Evolutionary conservation across 2,113 vertebrate species (phyloP).

Genomic region (Halichoeres trimaculatus): DNA sequence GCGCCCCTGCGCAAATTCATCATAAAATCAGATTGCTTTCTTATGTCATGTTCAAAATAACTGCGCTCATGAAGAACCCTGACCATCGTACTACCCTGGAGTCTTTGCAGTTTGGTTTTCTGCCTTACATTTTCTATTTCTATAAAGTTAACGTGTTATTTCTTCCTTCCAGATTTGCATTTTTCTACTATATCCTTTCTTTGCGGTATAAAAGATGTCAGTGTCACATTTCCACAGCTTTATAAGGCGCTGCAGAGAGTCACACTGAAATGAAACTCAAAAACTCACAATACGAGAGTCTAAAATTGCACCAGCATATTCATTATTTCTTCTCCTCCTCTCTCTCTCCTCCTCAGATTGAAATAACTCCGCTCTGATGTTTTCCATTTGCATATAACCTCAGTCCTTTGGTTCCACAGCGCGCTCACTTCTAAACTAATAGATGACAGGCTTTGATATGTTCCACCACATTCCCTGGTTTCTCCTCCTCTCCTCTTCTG

Average conservation of each 20-base stretch:
- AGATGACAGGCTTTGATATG: constrained; percentile 38
- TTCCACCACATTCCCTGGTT: constrained; percentile 22
- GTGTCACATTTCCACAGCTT: background rate
- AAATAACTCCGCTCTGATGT: constrained; percentile 30
- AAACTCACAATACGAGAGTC: background rate
- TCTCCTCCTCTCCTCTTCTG: background rate
- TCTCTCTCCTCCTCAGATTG: constrained; percentile 5
- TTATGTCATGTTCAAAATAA: too few species aligned
- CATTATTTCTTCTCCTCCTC: background rate
- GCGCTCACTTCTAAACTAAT: constrained; percentile 10
- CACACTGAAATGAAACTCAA: background rate
- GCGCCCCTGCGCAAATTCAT: too few species aligned
- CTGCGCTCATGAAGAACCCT: too few species aligned
- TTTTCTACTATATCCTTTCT: too few species aligned
- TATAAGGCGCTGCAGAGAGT: background rate
- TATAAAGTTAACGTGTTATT: too few species aligned
- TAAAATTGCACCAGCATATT: background rate
- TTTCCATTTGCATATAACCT: constrained; percentile 40
- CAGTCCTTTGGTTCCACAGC: constrained; percentile 6
- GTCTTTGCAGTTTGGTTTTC: too few species aligned
- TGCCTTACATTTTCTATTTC: too few species aligned
- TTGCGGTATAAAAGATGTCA: background rate
- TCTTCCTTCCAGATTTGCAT: too few species aligned
- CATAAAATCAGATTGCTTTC: too few species aligned
- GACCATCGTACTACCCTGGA: too few species aligned